Evolutionary conservation across 2,888 invertebrate species (phyloP).

Genomic region (Cephus pulcher): DNA sequence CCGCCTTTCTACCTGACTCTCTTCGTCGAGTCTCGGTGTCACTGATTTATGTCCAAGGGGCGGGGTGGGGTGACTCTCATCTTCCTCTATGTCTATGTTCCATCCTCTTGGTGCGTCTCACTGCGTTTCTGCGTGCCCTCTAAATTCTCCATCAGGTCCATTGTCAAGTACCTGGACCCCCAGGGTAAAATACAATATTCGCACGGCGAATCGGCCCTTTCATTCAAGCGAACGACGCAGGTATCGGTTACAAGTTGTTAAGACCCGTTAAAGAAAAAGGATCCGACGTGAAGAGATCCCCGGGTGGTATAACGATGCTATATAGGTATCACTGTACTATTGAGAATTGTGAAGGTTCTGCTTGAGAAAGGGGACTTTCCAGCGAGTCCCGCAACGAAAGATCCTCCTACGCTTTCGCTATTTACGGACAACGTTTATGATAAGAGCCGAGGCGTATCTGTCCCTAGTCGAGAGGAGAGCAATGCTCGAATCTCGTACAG

Average conservation of each 20-base stretch:
- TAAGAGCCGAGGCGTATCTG: not conserved
- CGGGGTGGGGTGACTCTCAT: constrained; percentile 6
- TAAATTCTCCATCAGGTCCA: constrained; percentile 20
- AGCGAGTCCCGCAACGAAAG: not conserved
- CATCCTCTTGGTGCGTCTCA: not conserved
- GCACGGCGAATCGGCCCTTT: constrained; percentile 37
- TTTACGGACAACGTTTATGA: not conserved
- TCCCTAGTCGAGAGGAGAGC: not conserved
- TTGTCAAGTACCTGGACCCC: constrained; percentile 28
- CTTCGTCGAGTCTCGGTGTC: constrained; percentile 18
- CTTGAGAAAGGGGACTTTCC: not conserved
- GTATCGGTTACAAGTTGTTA: constrained; percentile 60
- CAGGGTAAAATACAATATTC: constrained; percentile 30
- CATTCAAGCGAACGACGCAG: constrained; percentile 38
- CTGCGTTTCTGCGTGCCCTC: constrained; percentile 11
- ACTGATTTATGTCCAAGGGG: constrained; percentile 35
- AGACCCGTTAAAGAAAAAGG: constrained; percentile 38
- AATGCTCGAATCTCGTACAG: not conserved
- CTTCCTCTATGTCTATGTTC: not conserved
- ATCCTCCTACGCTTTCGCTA: not conserved
- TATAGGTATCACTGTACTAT: not conserved
- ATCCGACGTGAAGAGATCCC: constrained; percentile 10
- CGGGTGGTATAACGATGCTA: constrained; percentile 27
- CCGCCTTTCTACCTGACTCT: constrained; percentile 33
- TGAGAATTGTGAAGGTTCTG: not conserved